These are phyloP conservation scores for Salvelinus fontinalis DNA, from an alignment of 2,113 vertebrate genomes.

Conservation along the genomic window DNA sequence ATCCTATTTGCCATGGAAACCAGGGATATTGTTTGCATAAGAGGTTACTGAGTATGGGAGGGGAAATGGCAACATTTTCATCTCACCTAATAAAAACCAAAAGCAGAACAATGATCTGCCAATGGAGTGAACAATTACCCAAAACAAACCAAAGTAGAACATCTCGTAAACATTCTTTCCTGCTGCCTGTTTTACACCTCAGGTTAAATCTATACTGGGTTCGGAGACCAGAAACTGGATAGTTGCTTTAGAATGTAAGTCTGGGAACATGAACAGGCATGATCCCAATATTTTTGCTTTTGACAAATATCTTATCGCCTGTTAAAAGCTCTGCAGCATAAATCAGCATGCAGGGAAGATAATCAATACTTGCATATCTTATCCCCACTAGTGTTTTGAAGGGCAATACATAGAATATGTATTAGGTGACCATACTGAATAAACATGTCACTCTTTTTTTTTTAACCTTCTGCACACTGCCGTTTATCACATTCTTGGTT, in stretches of 20 bases:
- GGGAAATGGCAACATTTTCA: constrained; percentile 16
- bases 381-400: no score
- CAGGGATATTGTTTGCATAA: constrained; percentile 62
- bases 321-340: no score
- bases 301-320: no score
- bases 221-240: background rate
- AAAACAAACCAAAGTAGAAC: constrained; percentile 29
- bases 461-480: background rate
- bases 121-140: constrained; percentile 41
- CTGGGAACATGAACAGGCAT: no score
- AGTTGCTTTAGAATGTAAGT: background rate
- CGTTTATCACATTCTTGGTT: background rate
- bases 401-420: no score
- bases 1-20: constrained; percentile 56
- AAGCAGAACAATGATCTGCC: constrained; percentile 3
- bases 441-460: background rate
- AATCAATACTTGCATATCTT: no score
- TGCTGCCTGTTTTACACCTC: background rate
- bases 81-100: constrained; percentile 14
- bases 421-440: no score
- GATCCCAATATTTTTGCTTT: no score
- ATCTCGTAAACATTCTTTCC: constrained; percentile 36
- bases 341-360: no score
- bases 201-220: constrained; percentile 14
- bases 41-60: constrained; percentile 65